Conservation (phyloP, 2,113 vertebrate genomes). For the Silurus asotus region DNA sequence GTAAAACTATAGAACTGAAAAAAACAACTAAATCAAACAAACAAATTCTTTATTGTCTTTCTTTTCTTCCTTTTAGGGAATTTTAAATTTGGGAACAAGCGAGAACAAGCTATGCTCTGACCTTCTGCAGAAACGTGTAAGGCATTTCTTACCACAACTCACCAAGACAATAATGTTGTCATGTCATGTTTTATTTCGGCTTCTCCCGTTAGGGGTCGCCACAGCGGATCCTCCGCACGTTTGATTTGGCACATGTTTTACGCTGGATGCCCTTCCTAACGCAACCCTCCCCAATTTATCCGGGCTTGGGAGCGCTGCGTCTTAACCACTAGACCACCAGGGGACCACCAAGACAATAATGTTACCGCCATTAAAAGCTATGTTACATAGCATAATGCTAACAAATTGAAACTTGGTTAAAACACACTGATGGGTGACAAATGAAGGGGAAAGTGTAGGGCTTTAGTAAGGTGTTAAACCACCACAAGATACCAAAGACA, state of each 20-base stretch:
- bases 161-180: neutral
- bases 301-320: no score
- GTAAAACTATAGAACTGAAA: neutral
- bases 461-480: neutral
- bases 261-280: no score
- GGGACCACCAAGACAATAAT: neutral
- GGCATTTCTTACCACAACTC: constrained; percentile 42
- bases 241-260: no score
- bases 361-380: neutral
- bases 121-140: constrained; percentile 84
- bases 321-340: no score
- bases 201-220: no score
- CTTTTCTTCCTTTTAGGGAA: constrained; percentile 73
- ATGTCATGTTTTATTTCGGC: no score
- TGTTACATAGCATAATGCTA: neutral
- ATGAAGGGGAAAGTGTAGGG: neutral
- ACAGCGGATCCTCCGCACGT: no score
- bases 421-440: neutral
- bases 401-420: neutral
- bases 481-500: neutral
- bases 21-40: neutral
- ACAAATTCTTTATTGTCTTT: constrained; percentile 4
- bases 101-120: constrained; percentile 93
- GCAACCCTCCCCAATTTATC: no score
- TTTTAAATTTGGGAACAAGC: constrained; percentile 86